phyloP scores from a whole-genome alignment of 2,888 invertebrate species.

The Hydrotaea diabolus region DNA sequence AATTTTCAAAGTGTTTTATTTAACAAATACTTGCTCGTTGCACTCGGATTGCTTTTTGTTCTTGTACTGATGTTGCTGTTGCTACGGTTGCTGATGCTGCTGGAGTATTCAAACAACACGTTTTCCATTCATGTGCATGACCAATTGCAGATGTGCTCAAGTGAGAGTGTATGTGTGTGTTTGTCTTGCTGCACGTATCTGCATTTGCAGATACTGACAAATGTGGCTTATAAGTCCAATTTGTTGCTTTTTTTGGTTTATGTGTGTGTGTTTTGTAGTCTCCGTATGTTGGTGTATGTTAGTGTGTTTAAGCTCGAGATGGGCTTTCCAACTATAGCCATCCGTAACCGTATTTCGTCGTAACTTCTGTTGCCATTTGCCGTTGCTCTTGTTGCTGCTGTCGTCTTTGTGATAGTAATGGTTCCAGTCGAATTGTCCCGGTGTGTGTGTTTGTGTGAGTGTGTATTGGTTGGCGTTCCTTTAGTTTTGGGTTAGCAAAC shows the following conservation, averaged over 20 bases:
- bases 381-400: conserved; percentile 11
- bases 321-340: neutral
- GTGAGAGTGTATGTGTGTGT: conserved; percentile 4
- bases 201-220: conserved; percentile 53
- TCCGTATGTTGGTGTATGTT: no score
- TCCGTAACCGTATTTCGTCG: conserved; percentile 14
- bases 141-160: conserved; percentile 19
- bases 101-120: conserved; percentile 30
- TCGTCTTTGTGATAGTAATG: conserved; percentile 7
- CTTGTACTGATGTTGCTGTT: neutral
- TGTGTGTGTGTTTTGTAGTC: neutral
- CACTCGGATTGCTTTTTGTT: neutral
- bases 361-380: conserved; percentile 1
- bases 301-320: neutral
- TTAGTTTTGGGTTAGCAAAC: conserved; percentile 18
- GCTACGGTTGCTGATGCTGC: neutral
- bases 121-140: conserved; percentile 33
- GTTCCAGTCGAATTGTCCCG: conserved; percentile 13
- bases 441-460: no score
- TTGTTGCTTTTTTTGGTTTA: conserved; percentile 38
- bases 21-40: conserved; percentile 18
- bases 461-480: conserved; percentile 1
- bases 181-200: conserved; percentile 26
- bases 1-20: conserved; percentile 38
- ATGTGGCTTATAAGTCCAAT: conserved; percentile 58